Evolutionary conservation across 2,113 vertebrate species (phyloP), one percentile per base, ranked within the genome.

Genomic region (Siniperca knerii): DNA sequence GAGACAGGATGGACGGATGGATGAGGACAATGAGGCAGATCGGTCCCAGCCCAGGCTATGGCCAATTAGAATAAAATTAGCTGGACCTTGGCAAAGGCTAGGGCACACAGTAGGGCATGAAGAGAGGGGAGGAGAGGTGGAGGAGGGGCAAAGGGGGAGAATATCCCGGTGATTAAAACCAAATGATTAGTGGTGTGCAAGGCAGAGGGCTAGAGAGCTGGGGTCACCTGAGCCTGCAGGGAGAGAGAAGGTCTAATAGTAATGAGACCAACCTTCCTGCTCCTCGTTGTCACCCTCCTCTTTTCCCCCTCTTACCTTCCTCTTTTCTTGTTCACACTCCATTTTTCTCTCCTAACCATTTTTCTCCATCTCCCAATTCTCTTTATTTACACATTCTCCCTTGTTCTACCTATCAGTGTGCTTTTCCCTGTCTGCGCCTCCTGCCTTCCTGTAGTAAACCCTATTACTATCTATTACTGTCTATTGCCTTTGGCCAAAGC

Each of bases 31-130:
- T 93, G 92, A 95, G 90, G 92, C 90, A 90, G 80, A 94, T 92
- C 86, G 83, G 92, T 90, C 94, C 92, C 91, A 91, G 92, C 89
- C 87, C 89, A 83, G 77, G 86, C 89, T 86, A 76, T 82, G 85
- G 90, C 94, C 95, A 96, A 95, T 95, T 95, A 95, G 94, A 96
- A 95, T 95, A 92, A 94, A 95, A 96, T 96, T 92, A 95, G 93
- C 92, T 94, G 94, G 94, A 96, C 95, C 95, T 95, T 95, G 95
- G 95, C 94, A 94, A 95, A 95, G 94, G 93, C 95, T 94, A 92
- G 93, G 94, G 92, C 92, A 72, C 93, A 90, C 92, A 92, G 93
- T 89, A 88, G 89, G 91, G 92, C 93, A 89, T 81, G 89, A 81
- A 86, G 85, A 80, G 82, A 87, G 90, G 82, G 83, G 83, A 67